phyloP scores from a whole-genome alignment of 2,113 vertebrate species.

The Hepsetus odoe region DNA sequence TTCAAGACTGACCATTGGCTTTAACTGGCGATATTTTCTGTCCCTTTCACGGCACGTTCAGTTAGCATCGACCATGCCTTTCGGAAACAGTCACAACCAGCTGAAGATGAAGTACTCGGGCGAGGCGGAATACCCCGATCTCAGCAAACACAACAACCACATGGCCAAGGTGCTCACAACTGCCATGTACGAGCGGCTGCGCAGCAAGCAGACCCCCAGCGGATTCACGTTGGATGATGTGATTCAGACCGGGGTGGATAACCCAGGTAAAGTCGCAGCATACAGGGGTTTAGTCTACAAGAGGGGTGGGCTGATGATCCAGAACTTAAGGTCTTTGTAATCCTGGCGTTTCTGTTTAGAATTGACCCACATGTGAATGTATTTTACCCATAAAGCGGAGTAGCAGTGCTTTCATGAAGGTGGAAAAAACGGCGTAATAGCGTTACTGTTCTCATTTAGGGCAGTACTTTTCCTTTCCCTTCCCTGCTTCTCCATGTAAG shows the following conservation, averaged over 20 bases:
- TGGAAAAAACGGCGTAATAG: no score
- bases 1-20: neutral
- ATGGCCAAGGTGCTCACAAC: slow-evolving; percentile 90
- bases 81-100: slow-evolving; percentile 92
- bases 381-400: no score
- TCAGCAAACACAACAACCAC: slow-evolving; percentile 92
- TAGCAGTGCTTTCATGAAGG: no score
- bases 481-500: no score
- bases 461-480: no score
- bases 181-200: slow-evolving; percentile 83
- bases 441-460: no score
- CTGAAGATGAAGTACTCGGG: slow-evolving; percentile 81
- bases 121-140: slow-evolving; percentile 87
- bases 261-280: slow-evolving; percentile 84
- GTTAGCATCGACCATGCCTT: slow-evolving; percentile 83
- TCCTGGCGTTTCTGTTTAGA: no score
- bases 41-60: neutral
- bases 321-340: no score
- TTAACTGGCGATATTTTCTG: slow-evolving; percentile 13
- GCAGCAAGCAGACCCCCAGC: slow-evolving; percentile 84
- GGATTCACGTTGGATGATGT: slow-evolving; percentile 91
- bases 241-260: slow-evolving; percentile 95
- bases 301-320: no score
- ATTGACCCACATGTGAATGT: no score
- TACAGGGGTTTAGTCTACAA: neutral